Evolutionary conservation across 2,888 invertebrate genomes (phyloP).

Genomic region (Nymphalis polychloros): DNA sequence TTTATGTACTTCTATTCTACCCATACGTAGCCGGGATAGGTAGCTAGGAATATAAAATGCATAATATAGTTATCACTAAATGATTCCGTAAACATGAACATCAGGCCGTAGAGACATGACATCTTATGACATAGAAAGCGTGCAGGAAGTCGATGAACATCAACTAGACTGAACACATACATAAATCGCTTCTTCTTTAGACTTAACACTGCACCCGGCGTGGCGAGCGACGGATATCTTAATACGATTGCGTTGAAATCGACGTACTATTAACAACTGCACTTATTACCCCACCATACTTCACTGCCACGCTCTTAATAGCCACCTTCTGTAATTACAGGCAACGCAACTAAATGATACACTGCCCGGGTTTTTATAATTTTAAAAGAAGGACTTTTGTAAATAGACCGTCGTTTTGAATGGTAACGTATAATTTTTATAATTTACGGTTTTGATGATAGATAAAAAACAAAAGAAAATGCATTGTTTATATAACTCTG

Average conservation of each 20-base stretch:
- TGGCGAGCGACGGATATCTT: slow-evolving; percentile 33
- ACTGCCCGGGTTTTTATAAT: slow-evolving; percentile 3
- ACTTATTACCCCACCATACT: slow-evolving; percentile 15
- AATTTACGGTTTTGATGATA: background rate
- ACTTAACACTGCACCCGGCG: slow-evolving; percentile 12
- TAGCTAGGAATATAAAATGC: no score
- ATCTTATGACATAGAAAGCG: no score
- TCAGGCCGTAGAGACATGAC: no score
- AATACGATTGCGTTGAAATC: slow-evolving; percentile 33
- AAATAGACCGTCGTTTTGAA: background rate
- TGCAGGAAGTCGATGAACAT: no score
- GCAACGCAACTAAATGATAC: slow-evolving; percentile 22
- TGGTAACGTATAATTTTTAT: slow-evolving; percentile 2
- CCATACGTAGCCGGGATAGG: no score
- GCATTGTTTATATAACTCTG: no score
- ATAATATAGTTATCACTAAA: no score
- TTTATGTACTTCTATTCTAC: no score
- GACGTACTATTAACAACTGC: slow-evolving; percentile 27
- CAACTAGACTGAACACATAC: no score
- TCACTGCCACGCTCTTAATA: slow-evolving; percentile 26
- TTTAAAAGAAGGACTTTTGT: background rate
- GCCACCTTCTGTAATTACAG: slow-evolving; percentile 33
- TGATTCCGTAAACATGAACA: no score
- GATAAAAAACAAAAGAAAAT: no score
- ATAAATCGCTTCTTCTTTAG: slow-evolving; percentile 4